Conservation (phyloP, 2,113 vertebrate species). For the Tachycineta bicolor region DNA sequence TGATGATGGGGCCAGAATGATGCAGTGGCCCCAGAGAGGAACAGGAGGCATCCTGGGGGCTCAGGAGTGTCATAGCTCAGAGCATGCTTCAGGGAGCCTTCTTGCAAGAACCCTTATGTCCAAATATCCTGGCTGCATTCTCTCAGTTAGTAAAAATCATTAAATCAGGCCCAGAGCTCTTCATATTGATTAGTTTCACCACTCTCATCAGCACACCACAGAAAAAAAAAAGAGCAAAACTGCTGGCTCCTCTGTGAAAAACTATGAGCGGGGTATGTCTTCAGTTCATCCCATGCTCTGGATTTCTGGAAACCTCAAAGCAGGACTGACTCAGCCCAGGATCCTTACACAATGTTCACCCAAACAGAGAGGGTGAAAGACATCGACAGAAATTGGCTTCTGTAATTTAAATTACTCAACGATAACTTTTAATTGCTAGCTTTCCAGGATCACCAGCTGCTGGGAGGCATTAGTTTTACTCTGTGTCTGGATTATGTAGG, state of each 20-base stretch:
- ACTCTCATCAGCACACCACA: neutral
- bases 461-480: neutral
- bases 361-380: neutral
- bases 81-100: neutral
- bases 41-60: neutral
- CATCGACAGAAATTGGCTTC: neutral
- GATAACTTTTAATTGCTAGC: conserved; percentile 31
- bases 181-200: neutral
- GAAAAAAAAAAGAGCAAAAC: neutral
- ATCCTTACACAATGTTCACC: neutral
- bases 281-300: neutral
- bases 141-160: neutral
- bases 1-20: neutral
- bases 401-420: neutral
- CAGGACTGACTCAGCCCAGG: neutral
- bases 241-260: neutral
- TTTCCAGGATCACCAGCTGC: conserved; percentile 4
- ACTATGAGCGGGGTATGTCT: neutral
- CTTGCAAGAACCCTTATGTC: neutral
- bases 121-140: neutral
- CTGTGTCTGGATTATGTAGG: neutral
- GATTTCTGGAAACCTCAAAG: neutral
- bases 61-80: neutral
- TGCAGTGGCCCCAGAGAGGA: neutral
- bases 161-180: neutral